Evolutionary conservation across 2,113 vertebrate species (phyloP).

Genomic region (Phylloscopus whistleri): DNA sequence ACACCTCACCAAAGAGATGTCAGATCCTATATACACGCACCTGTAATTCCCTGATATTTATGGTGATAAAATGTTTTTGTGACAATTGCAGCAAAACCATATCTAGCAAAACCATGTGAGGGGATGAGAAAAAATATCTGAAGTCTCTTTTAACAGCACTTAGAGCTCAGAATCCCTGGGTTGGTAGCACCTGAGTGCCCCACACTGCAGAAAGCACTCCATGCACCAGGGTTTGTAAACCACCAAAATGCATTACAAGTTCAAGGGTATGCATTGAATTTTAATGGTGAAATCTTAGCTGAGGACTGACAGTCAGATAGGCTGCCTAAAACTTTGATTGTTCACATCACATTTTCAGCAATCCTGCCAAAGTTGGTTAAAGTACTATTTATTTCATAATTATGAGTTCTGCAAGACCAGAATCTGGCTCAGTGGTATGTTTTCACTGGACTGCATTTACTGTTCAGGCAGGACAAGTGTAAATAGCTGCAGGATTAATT

Average conservation of each 20-base stretch:
- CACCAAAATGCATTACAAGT: neutral
- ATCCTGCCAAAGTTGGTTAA: neutral
- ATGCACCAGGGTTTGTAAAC: neutral
- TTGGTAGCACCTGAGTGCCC: accelerated
- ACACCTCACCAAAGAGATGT: neutral
- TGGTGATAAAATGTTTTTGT: neutral
- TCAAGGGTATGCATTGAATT: neutral
- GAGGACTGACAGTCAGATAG: neutral
- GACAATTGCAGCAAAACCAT: neutral
- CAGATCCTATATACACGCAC: neutral
- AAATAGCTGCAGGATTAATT: neutral
- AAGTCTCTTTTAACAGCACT: neutral
- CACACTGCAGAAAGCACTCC: neutral
- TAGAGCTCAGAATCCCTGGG: neutral
- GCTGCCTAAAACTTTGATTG: neutral
- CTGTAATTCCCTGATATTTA: neutral
- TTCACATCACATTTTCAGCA: neutral
- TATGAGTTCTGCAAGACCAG: accelerated
- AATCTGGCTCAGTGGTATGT: neutral
- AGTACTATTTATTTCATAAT: neutral
- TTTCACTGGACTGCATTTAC: neutral
- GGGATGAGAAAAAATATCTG: neutral
- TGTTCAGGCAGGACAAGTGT: neutral
- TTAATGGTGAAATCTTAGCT: neutral
- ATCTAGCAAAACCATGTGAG: neutral